Evolutionary conservation across 2,888 invertebrate genomes (phyloP), one percentile per base, ranked within the genome.

Genomic region (Rhagophthalmus giganteus): DNA sequence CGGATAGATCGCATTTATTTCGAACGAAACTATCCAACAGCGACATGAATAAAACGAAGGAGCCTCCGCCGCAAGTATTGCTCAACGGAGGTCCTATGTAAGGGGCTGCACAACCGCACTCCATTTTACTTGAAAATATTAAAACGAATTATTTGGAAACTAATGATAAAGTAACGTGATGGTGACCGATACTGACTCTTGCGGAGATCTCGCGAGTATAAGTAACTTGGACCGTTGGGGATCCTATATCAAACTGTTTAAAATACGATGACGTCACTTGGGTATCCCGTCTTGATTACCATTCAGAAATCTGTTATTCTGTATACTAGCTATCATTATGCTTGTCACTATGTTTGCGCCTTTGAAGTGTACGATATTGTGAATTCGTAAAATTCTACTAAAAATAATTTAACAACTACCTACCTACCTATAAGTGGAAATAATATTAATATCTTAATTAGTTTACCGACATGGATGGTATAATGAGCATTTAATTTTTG

Each of bases 21-120:
- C 80, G 78, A 46, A 86, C 70, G 67, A 83, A 84, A 0, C 79
- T 74, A 58, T 86, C 83, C 66, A 86, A 64, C 1, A 86, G 72
- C 8, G 78, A 78, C 85, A 86, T 85, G 74, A 86, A 86, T 2
- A 82, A 66, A 7, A 85, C 63, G 59, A 82, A 81, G 59, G 82
- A 77, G 8, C 80, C 78, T 1, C 80, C 79, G 7, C 79, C 74
- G 59, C 86, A 86, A 0, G 78, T 68, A 12, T 76, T 73, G 2
- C 76, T 77, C 68, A 85, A 75, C 1, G 81, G 76, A 0, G 84
- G 84, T 61, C 85, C 72, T 38, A 83, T 73, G 60, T 79, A 80
- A 15, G 71, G 73, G 14, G 80, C 74, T 0, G 79, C 75, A 62
- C 86, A 85, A 14, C 76, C 69, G 60, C 82, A 82, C 58, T 75